Percentiles rank a stretch among this genome's conserved stretches.
Conservation (phyloP, 1,140 invertebrate species). For the Delia radicum region DNA sequence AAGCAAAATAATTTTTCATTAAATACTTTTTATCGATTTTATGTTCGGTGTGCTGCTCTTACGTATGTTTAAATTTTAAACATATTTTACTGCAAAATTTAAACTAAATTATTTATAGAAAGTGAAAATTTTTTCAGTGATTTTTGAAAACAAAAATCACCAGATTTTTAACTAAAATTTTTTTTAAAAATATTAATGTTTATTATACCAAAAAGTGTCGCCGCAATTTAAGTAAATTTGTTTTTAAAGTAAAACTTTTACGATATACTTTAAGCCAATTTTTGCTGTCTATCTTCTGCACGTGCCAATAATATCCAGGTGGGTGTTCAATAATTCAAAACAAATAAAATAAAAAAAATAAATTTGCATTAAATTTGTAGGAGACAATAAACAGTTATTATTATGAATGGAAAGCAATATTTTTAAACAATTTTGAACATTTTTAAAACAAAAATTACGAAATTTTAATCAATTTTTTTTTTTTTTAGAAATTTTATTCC, state of each 20-base stretch:
- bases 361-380: too few species aligned
- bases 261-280: not conserved
- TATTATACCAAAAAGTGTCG: not conserved
- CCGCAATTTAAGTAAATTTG: not conserved
- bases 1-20: not conserved
- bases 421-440: too few species aligned
- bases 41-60: not conserved
- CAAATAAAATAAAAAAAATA: too few species aligned
- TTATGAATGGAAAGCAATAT: too few species aligned
- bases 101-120: slow-evolving; percentile 3
- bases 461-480: too few species aligned
- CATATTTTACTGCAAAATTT: not conserved
- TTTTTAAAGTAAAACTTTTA: not conserved
- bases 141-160: not conserved
- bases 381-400: too few species aligned
- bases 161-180: not conserved
- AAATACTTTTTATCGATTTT: not conserved
- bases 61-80: not conserved
- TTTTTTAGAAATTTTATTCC: too few species aligned
- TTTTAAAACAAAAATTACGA: too few species aligned
- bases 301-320: slow-evolving; percentile 55
- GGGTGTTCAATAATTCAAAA: slow-evolving; percentile 30
- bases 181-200: not conserved
- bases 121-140: not conserved
- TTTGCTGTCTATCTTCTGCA: slow-evolving; percentile 35